These are phyloP conservation scores for Melipona beecheii DNA, from an alignment of 2,888 invertebrate species.

Conservation along the genomic window DNA sequence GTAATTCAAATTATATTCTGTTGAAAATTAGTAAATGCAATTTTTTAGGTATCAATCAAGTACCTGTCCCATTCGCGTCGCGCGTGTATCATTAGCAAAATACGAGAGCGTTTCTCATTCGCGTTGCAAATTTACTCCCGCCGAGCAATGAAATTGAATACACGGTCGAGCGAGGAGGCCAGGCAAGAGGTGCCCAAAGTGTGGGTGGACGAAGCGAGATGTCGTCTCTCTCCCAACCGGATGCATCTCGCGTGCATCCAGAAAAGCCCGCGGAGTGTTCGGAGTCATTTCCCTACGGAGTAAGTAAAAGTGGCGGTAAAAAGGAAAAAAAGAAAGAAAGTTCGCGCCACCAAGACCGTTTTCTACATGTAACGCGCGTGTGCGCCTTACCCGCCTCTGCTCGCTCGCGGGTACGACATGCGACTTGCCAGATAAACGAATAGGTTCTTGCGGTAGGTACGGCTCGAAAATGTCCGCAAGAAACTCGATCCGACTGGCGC, in stretches of 20 bases:
- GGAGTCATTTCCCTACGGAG: slow-evolving; percentile 43
- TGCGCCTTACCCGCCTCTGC: slow-evolving; percentile 12
- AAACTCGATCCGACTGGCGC: slow-evolving; percentile 70
- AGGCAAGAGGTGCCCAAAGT: slow-evolving; percentile 4
- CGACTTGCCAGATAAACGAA: slow-evolving; percentile 67
- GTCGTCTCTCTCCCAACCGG: slow-evolving; percentile 40
- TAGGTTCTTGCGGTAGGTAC: slow-evolving; percentile 73
- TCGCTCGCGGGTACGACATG: slow-evolving; percentile 56
- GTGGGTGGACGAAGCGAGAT: slow-evolving; percentile 42
- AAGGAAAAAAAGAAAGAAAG: slow-evolving; percentile 1
- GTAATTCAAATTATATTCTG: too few relatives aligned
- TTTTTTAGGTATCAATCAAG: too few relatives aligned
- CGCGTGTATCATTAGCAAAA: neutral
- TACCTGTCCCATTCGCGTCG: neutral
- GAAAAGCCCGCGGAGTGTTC: slow-evolving; percentile 15
- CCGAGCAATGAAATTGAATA: slow-evolving; percentile 1
- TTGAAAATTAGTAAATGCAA: too few relatives aligned
- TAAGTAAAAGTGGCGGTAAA: slow-evolving; percentile 27
- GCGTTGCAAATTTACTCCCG: neutral
- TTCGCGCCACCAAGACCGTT: neutral
- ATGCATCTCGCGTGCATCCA: slow-evolving; percentile 30
- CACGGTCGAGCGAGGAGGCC: neutral
- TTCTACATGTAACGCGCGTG: slow-evolving; percentile 4
- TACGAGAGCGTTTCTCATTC: neutral
- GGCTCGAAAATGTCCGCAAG: slow-evolving; percentile 71